Evolutionary conservation across 2,888 invertebrate species (phyloP).

Genomic region (Aporophyla nigra): DNA sequence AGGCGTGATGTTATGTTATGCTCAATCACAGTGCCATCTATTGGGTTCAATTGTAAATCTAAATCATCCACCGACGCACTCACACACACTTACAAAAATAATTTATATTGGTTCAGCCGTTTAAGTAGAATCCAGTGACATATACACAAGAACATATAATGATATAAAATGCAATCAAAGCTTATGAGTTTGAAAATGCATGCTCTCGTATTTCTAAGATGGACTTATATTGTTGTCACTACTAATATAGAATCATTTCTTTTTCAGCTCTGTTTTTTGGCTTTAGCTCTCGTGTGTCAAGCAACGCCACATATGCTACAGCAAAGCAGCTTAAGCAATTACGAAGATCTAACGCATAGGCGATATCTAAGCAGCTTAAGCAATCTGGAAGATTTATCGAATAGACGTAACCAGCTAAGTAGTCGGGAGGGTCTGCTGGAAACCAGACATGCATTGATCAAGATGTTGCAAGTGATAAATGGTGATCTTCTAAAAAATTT

Average conservation of each 20-base stretch:
- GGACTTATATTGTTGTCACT: background rate
- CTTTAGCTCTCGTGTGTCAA: constrained; percentile 6
- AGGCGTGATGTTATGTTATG: too few relatives aligned
- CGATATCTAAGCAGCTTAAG: background rate
- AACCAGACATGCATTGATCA: background rate
- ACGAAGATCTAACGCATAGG: background rate
- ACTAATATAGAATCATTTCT: constrained; percentile 3
- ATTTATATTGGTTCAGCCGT: too few relatives aligned
- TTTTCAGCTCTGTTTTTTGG: constrained; percentile 32
- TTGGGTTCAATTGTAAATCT: too few relatives aligned
- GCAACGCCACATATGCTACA: background rate
- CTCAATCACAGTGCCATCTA: too few relatives aligned
- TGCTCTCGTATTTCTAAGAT: background rate
- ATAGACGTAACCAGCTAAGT: background rate
- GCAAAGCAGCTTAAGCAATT: background rate
- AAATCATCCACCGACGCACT: too few relatives aligned
- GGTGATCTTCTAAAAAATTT: background rate
- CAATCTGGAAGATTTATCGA: background rate
- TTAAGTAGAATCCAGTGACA: too few relatives aligned
- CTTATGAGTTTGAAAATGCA: background rate
- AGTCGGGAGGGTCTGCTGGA: background rate
- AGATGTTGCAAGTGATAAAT: background rate
- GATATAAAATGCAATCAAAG: background rate
- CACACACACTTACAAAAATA: too few relatives aligned
- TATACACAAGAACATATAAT: too few relatives aligned